Evolutionary conservation across 35 echinoderm and acorn worm genomes (phyloP), one percentile per base, ranked within the genome.

Genomic region (Heliocidaris tuberculata): DNA sequence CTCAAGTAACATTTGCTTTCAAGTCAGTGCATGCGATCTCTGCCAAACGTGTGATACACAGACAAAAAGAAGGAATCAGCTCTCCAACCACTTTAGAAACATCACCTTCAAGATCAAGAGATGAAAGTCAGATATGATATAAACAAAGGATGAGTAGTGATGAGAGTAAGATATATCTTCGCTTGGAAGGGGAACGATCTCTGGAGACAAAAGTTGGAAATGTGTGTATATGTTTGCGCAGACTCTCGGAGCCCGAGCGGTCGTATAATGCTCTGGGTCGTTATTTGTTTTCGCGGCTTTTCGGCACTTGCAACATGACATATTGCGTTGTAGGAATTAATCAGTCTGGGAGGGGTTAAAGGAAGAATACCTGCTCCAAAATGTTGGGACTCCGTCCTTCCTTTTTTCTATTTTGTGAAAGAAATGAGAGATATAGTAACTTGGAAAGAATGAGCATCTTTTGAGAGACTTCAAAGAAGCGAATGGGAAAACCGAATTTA

Each of bases 251-350:
- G 87, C 87, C 87, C 47, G 87, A 12, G 13, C 47, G 87, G 31
- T 89, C 87, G 87, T 89, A 89, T 47, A 32, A 89, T n/a, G 47
- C 87, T 17, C 87, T 9, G 15, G 2, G 13, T 89, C 87, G 31
- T 89, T 89, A 89, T 89, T 89, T 89, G 87, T 89, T 89, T 89
- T 89, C 47, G 87, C 87, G 87, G 87, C 31, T 89, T 89, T 89
- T 89, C 47, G 87, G 87, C 87, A 89, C 87, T 89, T 89, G 87
- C 87, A 47, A 47, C 87, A 89, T 89, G 87, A 89, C 87, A 89
- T 89, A 89, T 89, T 89, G 87, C 87, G 47, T 89, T 89, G 87
- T 13, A 89, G 47, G 31, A 89, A 89, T 89, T 89, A 89, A 89
- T 89, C 87, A 89, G 87, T 89, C 87, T 89, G 32, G 87, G 12